Base-by-base conservation (phyloP, 35 echinoderm and acorn worm genomes). In the Chiridota heheva region DNA sequence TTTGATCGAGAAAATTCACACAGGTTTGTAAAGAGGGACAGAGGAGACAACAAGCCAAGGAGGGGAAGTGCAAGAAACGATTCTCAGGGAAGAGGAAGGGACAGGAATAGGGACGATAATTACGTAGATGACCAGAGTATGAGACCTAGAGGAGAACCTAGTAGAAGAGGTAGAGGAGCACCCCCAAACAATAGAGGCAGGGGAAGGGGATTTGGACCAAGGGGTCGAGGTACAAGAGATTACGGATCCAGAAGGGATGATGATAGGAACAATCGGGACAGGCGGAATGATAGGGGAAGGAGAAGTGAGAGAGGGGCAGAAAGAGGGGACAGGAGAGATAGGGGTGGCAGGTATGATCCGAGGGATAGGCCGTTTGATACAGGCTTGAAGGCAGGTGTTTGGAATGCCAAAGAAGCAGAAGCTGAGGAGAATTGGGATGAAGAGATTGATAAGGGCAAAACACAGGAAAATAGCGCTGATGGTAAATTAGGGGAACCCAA, bases 121-220 rank as follows among this genome's bases (percentile, higher is more conserved):
- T 72, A 73, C 28, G 53, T 61, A 22, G 81, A 84, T 16, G 58
- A 63, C 2, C 36, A 58, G 25, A 53, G 81, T 2, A 82, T 66
- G 68, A 60, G 59, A 59, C 91, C 91, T 17, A 69, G 87, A 73
- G 92, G 92, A 44, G 92, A 96, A 42, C 84, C 95, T 3, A 91
- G 88, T 4, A 87, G 85, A 58, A 91, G 95, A 71, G 95, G 95
- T 31, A 78, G 93, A 55, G 88, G 88, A 33, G 24, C 76, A 41
- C 68, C 59, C 22, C 33, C 32, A 24, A 31, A 56, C 6, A 43
- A 58, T 18, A 76, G 78, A 53, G 78, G 87, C 12, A 72, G 88
- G 45, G 77, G 82, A 2, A 87, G 84, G 63, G 60, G 87, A n/a
- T n/a, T n/a, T 60, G 85, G 85, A 41, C 58, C 60, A 39, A 72